phyloP scores from a whole-genome alignment of 1,140 invertebrate genomes.

The Drosophila nasuta region DNA sequence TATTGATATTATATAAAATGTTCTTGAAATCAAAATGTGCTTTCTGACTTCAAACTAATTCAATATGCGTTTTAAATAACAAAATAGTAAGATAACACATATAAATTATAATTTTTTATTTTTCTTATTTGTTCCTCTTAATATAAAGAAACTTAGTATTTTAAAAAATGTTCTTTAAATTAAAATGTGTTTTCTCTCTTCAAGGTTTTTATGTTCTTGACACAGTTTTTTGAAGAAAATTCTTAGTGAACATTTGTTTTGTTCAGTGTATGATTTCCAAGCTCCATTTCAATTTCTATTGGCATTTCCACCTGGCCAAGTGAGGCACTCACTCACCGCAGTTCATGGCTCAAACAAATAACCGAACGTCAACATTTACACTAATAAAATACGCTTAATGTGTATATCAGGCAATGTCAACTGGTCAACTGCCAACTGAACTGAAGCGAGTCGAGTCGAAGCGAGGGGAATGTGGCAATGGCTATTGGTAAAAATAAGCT shows the following conservation, averaged over 20 bases:
- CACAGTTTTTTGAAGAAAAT: too few species aligned
- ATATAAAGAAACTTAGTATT: too few species aligned
- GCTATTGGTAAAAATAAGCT: constrained; percentile 66
- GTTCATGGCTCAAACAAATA: constrained; percentile 60
- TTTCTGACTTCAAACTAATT: too few species aligned
- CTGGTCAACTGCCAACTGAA: constrained; percentile 44
- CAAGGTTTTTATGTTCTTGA: too few species aligned
- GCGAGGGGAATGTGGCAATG: constrained; percentile 12
- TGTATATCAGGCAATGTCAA: constrained; percentile 66
- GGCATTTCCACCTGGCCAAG: constrained; percentile 65
- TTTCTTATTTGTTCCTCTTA: too few species aligned
- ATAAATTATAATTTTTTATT: too few species aligned
- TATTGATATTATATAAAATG: too few species aligned
- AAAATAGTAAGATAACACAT: too few species aligned
- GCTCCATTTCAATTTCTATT: constrained; percentile 52
- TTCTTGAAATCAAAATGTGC: too few species aligned
- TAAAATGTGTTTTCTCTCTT: too few species aligned
- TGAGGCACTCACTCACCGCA: background rate
- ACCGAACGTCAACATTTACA: constrained; percentile 76
- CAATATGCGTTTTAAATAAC: too few species aligned
- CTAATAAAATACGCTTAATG: constrained; percentile 73
- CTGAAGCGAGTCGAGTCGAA: constrained; percentile 25
- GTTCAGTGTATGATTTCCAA: constrained; percentile 18
- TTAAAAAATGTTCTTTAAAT: too few species aligned
- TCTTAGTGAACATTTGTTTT: background rate